phyloP scores from a whole-genome alignment of 1,140 invertebrate genomes.

The Bombus difficillimus region DNA sequence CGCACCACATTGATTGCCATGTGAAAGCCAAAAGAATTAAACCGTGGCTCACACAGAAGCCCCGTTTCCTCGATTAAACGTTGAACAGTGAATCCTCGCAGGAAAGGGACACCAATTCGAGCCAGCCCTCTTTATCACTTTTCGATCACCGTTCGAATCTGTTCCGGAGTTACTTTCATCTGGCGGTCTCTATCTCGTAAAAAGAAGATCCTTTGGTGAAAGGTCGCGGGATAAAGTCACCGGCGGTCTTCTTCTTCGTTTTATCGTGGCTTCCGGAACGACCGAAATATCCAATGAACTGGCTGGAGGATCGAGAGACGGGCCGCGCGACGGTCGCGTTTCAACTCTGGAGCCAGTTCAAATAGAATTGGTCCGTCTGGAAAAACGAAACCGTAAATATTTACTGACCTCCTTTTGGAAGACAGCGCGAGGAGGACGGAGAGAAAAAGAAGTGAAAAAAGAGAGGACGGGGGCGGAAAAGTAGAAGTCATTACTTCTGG shows the following conservation, averaged over 20 bases:
- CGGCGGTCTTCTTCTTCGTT: not conserved
- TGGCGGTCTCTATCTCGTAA: not conserved
- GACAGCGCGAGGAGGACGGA: not conserved
- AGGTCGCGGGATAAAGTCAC: not conserved
- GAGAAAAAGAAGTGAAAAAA: too few species aligned
- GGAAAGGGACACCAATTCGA: not conserved
- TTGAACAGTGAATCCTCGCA: not conserved
- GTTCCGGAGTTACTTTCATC: constrained; percentile 6
- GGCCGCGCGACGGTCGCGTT: not conserved
- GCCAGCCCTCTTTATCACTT: not conserved
- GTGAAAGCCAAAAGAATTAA: not conserved
- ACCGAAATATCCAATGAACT: constrained; percentile 16
- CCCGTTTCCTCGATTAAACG: not conserved
- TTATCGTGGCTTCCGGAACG: constrained; percentile 21
- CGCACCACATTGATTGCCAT: too few species aligned
- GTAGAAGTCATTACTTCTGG: not conserved
- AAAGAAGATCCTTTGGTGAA: not conserved
- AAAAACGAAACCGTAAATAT: constrained; percentile 51
- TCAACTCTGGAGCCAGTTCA: constrained; percentile 25
- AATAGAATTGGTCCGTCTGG: constrained; percentile 31
- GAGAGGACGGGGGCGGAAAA: not conserved
- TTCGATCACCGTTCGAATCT: constrained; percentile 21
- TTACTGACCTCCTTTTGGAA: constrained; percentile 37
- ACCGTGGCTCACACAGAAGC: not conserved
- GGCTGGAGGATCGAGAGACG: not conserved